A percentile compares a stretch with the other conserved stretches of the same genome.
Evolutionary conservation across 2,888 invertebrate genomes (phyloP).

Genomic region (Himalopsyche japonica): DNA sequence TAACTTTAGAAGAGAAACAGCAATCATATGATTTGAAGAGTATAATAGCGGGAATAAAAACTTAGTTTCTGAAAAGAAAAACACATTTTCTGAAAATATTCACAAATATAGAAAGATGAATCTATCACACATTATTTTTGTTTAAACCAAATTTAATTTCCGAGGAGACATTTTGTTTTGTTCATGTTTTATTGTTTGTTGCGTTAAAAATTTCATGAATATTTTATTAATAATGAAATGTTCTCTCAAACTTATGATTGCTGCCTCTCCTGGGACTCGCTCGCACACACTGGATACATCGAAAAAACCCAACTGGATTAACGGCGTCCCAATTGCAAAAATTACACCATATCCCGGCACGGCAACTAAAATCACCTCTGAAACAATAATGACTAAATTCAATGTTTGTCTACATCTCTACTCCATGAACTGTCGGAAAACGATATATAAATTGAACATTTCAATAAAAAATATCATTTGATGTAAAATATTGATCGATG

Average conservation of each 20-base stretch:
- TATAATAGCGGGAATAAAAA: not conserved
- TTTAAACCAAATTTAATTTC: not conserved
- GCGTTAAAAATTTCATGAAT: not conserved
- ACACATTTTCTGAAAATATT: slow-evolving; percentile 34
- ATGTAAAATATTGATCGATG: too few species aligned
- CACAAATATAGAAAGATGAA: not conserved
- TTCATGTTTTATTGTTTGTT: slow-evolving; percentile 40
- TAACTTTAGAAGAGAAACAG: slow-evolving; percentile 23
- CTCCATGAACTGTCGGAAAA: too few species aligned
- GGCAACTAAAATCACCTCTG: not conserved
- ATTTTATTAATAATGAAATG: slow-evolving; percentile 32
- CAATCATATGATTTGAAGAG: slow-evolving; percentile 27
- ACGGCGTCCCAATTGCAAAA: not conserved
- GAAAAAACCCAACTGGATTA: not conserved
- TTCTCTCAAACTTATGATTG: slow-evolving; percentile 41
- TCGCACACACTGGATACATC: not conserved
- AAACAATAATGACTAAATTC: not conserved
- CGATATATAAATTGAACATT: too few species aligned
- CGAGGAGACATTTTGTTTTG: slow-evolving; percentile 19
- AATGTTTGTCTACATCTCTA: too few species aligned
- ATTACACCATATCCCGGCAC: not conserved
- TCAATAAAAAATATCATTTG: too few species aligned
- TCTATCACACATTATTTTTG: not conserved
- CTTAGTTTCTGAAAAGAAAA: slow-evolving; percentile 3
- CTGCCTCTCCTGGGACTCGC: slow-evolving; percentile 34